These are phyloP conservation scores for Brachyrhaphis roseni DNA, from an alignment of 2,797 vertebrate genomes.

Conservation along the genomic window DNA sequence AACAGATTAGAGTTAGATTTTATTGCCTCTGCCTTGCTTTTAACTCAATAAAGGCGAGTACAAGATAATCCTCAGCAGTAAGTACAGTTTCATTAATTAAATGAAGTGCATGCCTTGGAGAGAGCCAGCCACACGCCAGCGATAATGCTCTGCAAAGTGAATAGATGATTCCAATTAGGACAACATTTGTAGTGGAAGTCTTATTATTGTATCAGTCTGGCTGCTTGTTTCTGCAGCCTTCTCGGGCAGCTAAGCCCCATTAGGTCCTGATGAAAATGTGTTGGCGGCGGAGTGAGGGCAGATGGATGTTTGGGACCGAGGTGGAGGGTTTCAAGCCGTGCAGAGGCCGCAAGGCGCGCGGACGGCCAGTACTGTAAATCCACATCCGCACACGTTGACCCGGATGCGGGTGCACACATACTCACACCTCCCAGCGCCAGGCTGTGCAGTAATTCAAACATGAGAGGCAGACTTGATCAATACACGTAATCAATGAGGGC, in stretches of 20 bases:
- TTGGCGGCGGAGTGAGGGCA: conserved; percentile 45
- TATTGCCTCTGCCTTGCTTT: conserved; percentile 14
- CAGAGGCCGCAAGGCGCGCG: conserved; percentile 7
- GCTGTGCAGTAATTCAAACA: conserved; percentile 49
- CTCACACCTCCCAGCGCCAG: conserved; percentile 34
- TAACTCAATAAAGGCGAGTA: conserved; percentile 30
- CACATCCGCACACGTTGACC: no score
- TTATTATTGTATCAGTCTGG: conserved; percentile 47
- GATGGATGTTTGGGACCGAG: conserved; percentile 50
- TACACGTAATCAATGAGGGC: conserved; percentile 58
- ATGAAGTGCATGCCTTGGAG: conserved; percentile 47
- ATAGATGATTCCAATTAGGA: conserved; percentile 66
- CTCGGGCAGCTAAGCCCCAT: conserved; percentile 51
- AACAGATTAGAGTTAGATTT: not conserved
- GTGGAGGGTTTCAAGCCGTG: conserved; percentile 28
- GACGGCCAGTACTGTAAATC: conserved; percentile 42
- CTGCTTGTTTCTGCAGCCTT: conserved; percentile 31
- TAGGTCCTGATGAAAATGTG: conserved; percentile 47
- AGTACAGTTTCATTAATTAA: conserved; percentile 53
- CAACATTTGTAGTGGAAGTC: conserved; percentile 49
- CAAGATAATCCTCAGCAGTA: conserved; percentile 46
- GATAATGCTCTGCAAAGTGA: conserved; percentile 58
- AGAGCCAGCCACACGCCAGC: conserved; percentile 45
- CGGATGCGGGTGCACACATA: conserved; percentile 5
- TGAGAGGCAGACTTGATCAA: conserved; percentile 42